phyloP scores from a whole-genome alignment of 2,888 invertebrate species.

The Dinocampus coccinellae region DNA sequence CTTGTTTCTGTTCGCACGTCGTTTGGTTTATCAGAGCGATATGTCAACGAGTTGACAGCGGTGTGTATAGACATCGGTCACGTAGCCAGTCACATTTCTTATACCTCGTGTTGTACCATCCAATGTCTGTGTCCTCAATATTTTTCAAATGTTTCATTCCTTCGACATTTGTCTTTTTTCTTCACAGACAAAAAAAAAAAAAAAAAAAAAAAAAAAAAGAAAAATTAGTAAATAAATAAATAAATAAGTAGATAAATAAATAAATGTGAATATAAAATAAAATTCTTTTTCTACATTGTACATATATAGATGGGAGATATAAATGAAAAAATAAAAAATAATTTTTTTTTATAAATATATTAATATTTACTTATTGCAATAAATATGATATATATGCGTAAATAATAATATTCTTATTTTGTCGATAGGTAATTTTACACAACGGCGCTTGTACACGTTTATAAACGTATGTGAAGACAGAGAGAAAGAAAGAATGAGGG shows the following conservation, averaged over 20 bases:
- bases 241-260: no score
- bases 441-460: conserved; percentile 44
- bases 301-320: no score
- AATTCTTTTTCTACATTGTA: no score
- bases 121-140: background rate
- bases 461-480: conserved; percentile 46
- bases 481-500: conserved; percentile 39
- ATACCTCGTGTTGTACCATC: conserved; percentile 48
- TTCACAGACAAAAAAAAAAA: no score
- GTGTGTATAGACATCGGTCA: conserved; percentile 66
- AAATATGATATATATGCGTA: conserved; percentile 8
- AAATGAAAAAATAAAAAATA: no score
- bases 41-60: conserved; percentile 63
- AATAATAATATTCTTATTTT: conserved; percentile 1
- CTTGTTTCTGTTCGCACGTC: conserved; percentile 37
- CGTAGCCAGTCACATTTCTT: conserved; percentile 61
- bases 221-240: no score
- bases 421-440: background rate
- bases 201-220: no score
- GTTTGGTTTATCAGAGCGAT: conserved; percentile 66
- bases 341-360: conserved; percentile 47
- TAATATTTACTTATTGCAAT: background rate
- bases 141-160: background rate
- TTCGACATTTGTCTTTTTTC: conserved; percentile 2
- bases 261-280: no score